A percentile compares a stretch with the other conserved stretches of the same genome.
Conservation (phyloP, 2,113 vertebrate genomes). For the Entomyzon cyanotis region DNA sequence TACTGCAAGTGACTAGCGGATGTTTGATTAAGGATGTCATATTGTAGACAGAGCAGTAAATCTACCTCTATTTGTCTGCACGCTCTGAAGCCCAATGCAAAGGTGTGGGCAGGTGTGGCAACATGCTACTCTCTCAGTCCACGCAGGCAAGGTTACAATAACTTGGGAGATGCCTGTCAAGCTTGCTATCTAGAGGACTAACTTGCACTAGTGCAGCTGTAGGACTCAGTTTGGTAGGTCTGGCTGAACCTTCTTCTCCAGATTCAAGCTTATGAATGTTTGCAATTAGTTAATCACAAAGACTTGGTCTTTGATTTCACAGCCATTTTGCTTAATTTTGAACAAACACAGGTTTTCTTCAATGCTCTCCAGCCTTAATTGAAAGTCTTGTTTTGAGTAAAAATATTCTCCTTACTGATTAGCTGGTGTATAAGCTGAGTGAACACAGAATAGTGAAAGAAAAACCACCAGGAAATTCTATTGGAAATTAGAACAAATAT, state of each 20-base stretch:
- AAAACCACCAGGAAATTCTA: not conserved
- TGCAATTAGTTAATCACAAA: not conserved
- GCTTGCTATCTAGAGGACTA: not conserved
- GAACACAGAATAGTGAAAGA: not conserved
- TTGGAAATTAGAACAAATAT: not conserved
- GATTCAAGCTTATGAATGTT: not conserved
- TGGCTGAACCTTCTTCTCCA: not conserved
- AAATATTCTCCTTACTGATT: not conserved
- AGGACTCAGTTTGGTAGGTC: not conserved
- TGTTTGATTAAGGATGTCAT: not conserved
- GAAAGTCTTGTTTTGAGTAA: not conserved
- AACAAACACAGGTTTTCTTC: not conserved
- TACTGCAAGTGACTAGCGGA: not conserved
- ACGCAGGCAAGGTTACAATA: rapidly evolving
- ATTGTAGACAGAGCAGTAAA: not conserved
- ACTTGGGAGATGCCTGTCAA: not conserved
- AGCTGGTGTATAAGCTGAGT: not conserved
- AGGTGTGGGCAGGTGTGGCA: not conserved
- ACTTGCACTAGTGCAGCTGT: not conserved
- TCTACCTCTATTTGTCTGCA: not conserved
- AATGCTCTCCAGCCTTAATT: not conserved
- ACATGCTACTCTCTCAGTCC: not conserved
- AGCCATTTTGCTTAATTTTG: not conserved
- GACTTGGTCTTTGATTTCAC: not conserved
- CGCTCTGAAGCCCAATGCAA: rapidly evolving